Conservation (phyloP, 1,140 invertebrate genomes). For the Neodiprion lecontei region DNA sequence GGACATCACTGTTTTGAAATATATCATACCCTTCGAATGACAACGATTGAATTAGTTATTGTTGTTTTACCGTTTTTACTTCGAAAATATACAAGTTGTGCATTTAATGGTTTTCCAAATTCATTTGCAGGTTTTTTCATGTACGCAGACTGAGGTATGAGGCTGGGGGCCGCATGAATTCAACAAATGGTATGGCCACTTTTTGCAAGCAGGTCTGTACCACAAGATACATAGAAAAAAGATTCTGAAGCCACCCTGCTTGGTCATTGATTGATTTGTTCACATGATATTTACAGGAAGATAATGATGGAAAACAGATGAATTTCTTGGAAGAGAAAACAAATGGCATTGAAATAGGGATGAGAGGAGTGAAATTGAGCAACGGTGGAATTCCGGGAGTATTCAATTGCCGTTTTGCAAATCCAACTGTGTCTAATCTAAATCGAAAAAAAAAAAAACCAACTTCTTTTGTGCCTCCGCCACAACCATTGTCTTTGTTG, state of each 20-base stretch:
- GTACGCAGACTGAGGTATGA: slow-evolving; percentile 71
- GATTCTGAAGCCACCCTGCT: neutral
- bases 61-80: neutral
- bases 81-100: too few species aligned
- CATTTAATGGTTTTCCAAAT: neutral
- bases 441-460: slow-evolving; percentile 91
- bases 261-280: slow-evolving; percentile 5
- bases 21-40: slow-evolving; percentile 14
- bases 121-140: slow-evolving; percentile 69
- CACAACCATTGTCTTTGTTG: slow-evolving; percentile 38
- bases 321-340: slow-evolving; percentile 50
- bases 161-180: slow-evolving; percentile 65
- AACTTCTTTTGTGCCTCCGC: slow-evolving; percentile 80
- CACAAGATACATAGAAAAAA: neutral
- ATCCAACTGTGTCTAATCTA: slow-evolving; percentile 67
- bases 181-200: slow-evolving; percentile 44
- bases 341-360: slow-evolving; percentile 37
- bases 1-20: neutral
- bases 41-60: slow-evolving; percentile 2
- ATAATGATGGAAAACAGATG: slow-evolving; percentile 49
- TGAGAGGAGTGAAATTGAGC: slow-evolving; percentile 51
- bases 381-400: slow-evolving; percentile 79
- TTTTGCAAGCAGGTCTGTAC: slow-evolving; percentile 48
- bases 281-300: slow-evolving; percentile 36
- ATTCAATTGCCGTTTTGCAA: slow-evolving; percentile 87